These are phyloP conservation scores for Coturnix japonica DNA, from an alignment of 2,113 vertebrate species.

Conservation along the genomic window DNA sequence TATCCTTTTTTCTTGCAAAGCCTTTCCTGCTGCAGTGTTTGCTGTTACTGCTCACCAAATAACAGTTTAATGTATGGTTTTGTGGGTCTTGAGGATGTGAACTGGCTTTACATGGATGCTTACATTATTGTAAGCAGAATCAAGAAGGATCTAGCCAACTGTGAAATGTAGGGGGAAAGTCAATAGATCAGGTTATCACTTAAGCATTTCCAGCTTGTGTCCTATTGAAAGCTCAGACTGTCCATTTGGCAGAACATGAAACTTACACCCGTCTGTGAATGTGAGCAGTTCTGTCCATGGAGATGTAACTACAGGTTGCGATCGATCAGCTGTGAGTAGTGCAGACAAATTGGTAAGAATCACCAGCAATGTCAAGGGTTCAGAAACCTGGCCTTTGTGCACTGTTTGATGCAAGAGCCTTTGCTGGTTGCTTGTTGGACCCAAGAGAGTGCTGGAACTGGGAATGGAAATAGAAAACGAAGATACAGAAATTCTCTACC, in stretches of 20 bases:
- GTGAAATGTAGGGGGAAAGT: background rate
- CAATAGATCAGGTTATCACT: background rate
- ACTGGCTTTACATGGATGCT: background rate
- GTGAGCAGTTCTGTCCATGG: background rate
- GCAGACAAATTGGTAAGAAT: background rate
- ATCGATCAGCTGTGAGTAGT: background rate
- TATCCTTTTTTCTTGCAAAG: background rate
- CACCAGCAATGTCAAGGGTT: background rate
- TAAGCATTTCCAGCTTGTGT: background rate
- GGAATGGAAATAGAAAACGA: background rate
- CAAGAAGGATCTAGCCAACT: background rate
- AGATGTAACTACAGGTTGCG: background rate
- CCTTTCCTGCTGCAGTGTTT: background rate
- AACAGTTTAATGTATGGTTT: background rate
- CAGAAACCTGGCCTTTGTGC: background rate
- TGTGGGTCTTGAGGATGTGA: background rate
- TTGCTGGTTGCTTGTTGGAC: background rate
- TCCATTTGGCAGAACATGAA: background rate
- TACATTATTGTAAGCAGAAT: too few species aligned
- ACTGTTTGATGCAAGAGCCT: background rate
- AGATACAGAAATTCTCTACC: background rate
- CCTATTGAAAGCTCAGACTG: background rate
- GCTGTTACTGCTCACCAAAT: background rate
- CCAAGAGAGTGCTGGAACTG: background rate
- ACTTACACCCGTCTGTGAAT: background rate